Conservation (phyloP, 2,797 vertebrate genomes). For the Jordanella pulchra region DNA sequence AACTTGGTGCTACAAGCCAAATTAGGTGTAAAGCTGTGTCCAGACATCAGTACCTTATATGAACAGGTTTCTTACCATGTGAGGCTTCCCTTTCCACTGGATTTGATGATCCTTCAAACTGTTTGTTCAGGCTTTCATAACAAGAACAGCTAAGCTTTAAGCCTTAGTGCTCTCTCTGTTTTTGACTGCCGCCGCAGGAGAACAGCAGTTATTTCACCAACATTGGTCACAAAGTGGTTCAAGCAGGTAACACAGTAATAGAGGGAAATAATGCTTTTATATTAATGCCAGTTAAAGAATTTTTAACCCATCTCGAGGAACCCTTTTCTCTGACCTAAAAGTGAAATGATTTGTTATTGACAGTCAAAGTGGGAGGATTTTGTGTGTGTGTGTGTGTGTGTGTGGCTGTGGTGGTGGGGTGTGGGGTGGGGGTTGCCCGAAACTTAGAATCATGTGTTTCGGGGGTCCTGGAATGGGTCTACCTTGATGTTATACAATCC, state of each 20-base stretch:
- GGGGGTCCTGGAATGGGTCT: too few relatives aligned
- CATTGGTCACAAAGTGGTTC: conserved; percentile 7
- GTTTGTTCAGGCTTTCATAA: conserved; percentile 33
- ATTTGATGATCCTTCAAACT: conserved; percentile 33
- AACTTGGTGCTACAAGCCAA: neutral
- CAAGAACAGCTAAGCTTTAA: conserved; percentile 16
- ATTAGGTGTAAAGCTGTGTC: neutral
- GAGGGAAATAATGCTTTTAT: neutral
- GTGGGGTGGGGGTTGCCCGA: too few relatives aligned
- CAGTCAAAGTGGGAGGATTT: too few relatives aligned
- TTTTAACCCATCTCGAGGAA: too few relatives aligned
- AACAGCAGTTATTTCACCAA: conserved; percentile 19
- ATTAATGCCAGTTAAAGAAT: neutral
- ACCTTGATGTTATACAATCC: too few relatives aligned
- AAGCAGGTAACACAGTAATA: conserved; percentile 16
- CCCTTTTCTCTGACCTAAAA: too few relatives aligned
- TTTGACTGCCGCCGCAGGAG: conserved; percentile 3
- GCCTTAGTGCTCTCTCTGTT: neutral
- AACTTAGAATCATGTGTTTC: too few relatives aligned
- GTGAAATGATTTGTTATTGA: too few relatives aligned
- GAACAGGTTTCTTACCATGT: conserved; percentile 5
- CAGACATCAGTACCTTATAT: neutral
- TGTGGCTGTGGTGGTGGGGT: too few relatives aligned
- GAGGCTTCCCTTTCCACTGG: conserved; percentile 20
- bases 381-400: too few relatives aligned